A percentile compares a stretch with the other conserved stretches of the same genome.
These are phyloP conservation scores for Phyllotreta striolata DNA, from an alignment of 2,888 invertebrate species.

Conservation along the genomic window DNA sequence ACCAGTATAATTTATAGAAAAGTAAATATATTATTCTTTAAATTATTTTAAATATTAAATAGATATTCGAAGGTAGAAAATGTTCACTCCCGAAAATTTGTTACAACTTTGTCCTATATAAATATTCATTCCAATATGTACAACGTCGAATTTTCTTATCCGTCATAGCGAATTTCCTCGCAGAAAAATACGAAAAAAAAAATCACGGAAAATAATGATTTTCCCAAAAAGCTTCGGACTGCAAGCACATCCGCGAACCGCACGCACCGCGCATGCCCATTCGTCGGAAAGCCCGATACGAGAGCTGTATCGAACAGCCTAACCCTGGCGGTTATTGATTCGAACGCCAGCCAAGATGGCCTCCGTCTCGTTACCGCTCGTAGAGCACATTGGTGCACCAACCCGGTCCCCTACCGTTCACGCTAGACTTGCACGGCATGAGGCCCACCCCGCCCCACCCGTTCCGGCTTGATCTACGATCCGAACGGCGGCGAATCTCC, in stretches of 20 bases:
- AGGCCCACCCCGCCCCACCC: conserved; percentile 42
- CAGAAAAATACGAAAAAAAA: conserved; percentile 6
- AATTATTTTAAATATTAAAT: no score
- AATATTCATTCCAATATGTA: no score
- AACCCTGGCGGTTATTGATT: conserved; percentile 57
- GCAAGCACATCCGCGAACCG: conserved; percentile 5
- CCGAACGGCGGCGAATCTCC: conserved; percentile 49
- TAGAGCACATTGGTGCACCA: conserved; percentile 56
- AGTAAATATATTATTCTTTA: no score
- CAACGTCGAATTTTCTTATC: no score
- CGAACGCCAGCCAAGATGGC: conserved; percentile 57
- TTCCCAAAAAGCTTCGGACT: conserved; percentile 24
- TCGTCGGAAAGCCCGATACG: conserved; percentile 16
- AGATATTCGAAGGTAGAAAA: no score
- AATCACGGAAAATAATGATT: conserved; percentile 31
- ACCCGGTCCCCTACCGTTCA: conserved; percentile 52
- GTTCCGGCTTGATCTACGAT: conserved; percentile 55
- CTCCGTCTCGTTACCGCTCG: conserved; percentile 53
- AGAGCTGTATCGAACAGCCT: conserved; percentile 56
- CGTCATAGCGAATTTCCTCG: no score
- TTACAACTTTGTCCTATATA: no score
- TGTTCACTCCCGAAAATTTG: no score
- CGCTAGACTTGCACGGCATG: conserved; percentile 52
- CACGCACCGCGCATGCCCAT: conserved; percentile 29
- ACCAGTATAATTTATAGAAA: not conserved